Base-by-base conservation (phyloP, 2,797 vertebrate genomes). In the Anisognathus igniventris region DNA sequence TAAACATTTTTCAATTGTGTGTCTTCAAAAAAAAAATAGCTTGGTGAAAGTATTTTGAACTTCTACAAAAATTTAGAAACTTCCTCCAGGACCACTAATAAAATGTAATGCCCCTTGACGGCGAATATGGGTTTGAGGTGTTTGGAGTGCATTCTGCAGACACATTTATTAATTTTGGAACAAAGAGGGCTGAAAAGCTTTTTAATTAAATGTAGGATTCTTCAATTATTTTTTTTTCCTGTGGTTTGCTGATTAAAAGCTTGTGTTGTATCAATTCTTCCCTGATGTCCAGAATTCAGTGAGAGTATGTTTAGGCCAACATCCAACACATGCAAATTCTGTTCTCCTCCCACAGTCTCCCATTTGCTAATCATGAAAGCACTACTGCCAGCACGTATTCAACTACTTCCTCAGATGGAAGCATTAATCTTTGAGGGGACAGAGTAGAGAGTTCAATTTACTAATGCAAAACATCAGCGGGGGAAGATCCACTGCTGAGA, bases 381-480 rank as follows among this genome's bases (percentile, higher is more conserved):
- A 27, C 88, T 48, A 72, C 73, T 68, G 54, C 54, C 86, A 75
- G 86, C 95, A 89, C 7, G 2, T 92, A 85, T 57, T 47, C 93
- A 75, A 18, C 88, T 84, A 2, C 80, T 93, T 88, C 88, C 82
- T 93, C 67, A 66, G 74, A 89, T 56, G 88, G 62, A 96, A 56
- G 60, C 95, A 94, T 95, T 90, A 90, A 92, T 92, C 88, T 93
- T 72, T 65, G 79, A 86, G 70, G 40, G 91, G 74, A 88, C 70
- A 66, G 78, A 85, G 37, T 14, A 51, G 18, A 42, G 31, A 73
- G 87, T 85, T 87, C 94, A 92, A 92, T 87, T 90, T 92, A 64
- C 87, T 93, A 92, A 96, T 92, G 85, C 87, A 95, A 95, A 92
- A 56, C 85, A 88, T 53, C 61, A 89, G 65, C 33, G 27, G 45